These are phyloP conservation scores for Stenchaetothrips biformis DNA, from an alignment of 2,888 invertebrate genomes.

Conservation along the genomic window DNA sequence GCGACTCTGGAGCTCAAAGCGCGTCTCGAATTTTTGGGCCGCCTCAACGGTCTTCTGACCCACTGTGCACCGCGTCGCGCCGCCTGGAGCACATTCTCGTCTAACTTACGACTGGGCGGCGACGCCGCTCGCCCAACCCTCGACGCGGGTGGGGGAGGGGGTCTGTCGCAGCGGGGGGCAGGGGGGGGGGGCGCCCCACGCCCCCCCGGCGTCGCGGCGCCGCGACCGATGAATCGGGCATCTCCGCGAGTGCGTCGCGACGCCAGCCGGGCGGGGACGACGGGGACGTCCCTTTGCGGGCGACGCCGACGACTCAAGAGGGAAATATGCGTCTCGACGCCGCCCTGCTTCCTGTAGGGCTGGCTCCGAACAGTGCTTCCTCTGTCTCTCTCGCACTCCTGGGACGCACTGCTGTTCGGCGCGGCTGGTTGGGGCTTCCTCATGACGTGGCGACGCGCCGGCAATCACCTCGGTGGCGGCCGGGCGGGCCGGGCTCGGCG, in stretches of 20 bases:
- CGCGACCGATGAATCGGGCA: neutral
- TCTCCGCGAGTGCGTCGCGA: neutral
- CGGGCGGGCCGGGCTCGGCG: too few relatives aligned
- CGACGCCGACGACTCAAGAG: neutral
- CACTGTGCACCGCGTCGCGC: too few relatives aligned
- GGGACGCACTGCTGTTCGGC: neutral
- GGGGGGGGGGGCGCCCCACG: neutral
- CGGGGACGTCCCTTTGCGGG: too few relatives aligned
- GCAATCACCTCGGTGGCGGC: too few relatives aligned
- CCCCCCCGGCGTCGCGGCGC: neutral
- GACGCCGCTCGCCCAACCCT: neutral
- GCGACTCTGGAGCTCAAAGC: too few relatives aligned
- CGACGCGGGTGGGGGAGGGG: neutral
- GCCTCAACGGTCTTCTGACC: too few relatives aligned
- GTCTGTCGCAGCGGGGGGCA: neutral
- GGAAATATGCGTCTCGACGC: neutral
- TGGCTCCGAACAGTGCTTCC: neutral
- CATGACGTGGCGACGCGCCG: too few relatives aligned
- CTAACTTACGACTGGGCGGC: conserved; percentile 1
- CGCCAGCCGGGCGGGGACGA: too few relatives aligned
- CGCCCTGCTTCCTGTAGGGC: neutral
- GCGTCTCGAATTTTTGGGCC: too few relatives aligned
- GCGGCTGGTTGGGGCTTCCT: too few relatives aligned
- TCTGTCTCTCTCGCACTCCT: neutral
- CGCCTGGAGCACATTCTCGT: conserved; percentile 11